Evolutionary conservation across 2,797 vertebrate genomes (phyloP).

Genomic region (Clarias platycephalus): DNA sequence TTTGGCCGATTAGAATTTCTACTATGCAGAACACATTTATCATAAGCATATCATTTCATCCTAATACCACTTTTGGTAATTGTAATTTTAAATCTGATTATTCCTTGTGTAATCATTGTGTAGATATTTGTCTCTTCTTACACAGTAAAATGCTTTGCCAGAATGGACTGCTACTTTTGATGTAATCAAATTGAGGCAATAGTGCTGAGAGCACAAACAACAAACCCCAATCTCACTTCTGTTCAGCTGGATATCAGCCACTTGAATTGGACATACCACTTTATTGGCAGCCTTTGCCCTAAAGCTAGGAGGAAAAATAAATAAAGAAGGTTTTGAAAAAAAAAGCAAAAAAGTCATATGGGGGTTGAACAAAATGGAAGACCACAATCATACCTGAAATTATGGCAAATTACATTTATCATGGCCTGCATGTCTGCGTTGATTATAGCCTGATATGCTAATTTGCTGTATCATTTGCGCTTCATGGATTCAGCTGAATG

Average conservation of each 20-base stretch:
- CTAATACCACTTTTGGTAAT: background rate
- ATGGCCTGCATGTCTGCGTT: conserved; percentile 39
- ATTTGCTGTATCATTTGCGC: conserved; percentile 48
- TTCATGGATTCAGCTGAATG: conserved; percentile 40
- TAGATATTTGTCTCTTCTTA: background rate
- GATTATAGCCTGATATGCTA: conserved; percentile 50
- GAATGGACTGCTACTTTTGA: conserved; percentile 28
- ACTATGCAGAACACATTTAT: background rate
- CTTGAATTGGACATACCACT: conserved; percentile 46
- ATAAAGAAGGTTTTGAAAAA: conserved; percentile 17
- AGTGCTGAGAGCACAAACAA: conserved; percentile 52
- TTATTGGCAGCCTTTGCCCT: conserved; percentile 37
- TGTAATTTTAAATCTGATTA: conserved; percentile 9
- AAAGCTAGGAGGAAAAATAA: conserved; percentile 35
- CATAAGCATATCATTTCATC: background rate
- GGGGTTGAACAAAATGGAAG: conserved; percentile 21
- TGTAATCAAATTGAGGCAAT: conserved; percentile 40
- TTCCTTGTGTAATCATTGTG: background rate
- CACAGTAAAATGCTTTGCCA: conserved; percentile 14
- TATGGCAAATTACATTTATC: conserved; percentile 54
- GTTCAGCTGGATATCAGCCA: conserved; percentile 50
- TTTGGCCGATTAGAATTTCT: background rate
- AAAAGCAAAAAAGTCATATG: conserved; percentile 26
- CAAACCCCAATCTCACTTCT: conserved; percentile 34
- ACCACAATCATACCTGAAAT: conserved; percentile 40